A percentile compares a stretch with the other conserved stretches of the same genome.
Conservation (phyloP, 2,113 vertebrate genomes). For the Prinia subflava region DNA sequence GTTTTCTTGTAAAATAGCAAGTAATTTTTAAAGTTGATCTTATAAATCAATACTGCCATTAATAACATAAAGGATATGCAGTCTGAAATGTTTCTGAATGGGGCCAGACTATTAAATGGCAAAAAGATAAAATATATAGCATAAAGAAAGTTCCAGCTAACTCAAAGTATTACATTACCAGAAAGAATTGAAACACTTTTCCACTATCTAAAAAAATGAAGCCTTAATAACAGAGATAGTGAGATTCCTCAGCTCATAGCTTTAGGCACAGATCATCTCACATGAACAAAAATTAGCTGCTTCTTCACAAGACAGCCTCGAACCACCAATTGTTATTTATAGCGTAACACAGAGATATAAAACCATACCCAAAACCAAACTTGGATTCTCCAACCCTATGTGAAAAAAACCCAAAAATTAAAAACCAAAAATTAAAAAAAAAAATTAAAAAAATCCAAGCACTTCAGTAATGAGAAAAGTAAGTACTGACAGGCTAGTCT, state of each 20-base stretch:
- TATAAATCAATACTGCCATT: slow-evolving; percentile 15
- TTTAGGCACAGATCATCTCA: not conserved
- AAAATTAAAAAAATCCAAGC: no score
- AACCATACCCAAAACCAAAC: not conserved
- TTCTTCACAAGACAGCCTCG: slow-evolving; percentile 1
- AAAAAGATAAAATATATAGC: slow-evolving; percentile 10
- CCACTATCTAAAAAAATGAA: slow-evolving; percentile 9
- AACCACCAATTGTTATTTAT: slow-evolving; percentile 5
- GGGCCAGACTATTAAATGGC: no score
- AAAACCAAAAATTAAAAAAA: not conserved
- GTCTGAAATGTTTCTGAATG: no score
- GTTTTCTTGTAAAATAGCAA: slow-evolving; percentile 42
- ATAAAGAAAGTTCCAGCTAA: not conserved
- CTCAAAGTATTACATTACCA: slow-evolving; percentile 1
- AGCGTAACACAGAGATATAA: not conserved
- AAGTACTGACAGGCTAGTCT: not conserved
- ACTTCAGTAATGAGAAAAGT: not conserved
- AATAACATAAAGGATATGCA: not conserved
- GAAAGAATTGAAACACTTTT: slow-evolving; percentile 20
- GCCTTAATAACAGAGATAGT: not conserved
- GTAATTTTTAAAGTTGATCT: not conserved
- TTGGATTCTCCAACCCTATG: not conserved
- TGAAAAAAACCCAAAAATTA: not conserved
- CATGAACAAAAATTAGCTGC: not conserved
- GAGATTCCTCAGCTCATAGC: not conserved